A percentile compares a stretch with the other conserved stretches of the same genome.
Conservation (phyloP, 2,888 invertebrate genomes). For the Carcina quercana region DNA sequence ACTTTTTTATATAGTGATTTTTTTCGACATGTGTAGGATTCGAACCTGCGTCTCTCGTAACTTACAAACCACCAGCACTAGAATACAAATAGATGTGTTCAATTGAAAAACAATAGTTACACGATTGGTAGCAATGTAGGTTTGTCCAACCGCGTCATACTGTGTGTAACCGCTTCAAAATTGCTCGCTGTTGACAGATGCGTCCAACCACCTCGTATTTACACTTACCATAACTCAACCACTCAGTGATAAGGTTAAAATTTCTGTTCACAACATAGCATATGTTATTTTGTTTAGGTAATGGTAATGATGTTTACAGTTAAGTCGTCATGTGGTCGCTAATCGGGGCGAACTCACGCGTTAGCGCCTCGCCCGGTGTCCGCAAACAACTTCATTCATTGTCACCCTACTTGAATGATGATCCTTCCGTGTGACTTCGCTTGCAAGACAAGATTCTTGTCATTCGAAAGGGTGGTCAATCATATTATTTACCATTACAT, state of each 20-base stretch:
- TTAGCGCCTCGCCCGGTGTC: conserved; percentile 73
- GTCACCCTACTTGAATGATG: conserved; percentile 56
- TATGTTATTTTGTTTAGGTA: conserved; percentile 27
- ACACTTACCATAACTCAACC: conserved; percentile 18
- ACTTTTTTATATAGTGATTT: no score
- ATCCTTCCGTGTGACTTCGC: conserved; percentile 31
- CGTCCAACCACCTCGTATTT: conserved; percentile 15
- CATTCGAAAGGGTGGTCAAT: conserved; percentile 8
- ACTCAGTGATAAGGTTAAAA: conserved; percentile 21
- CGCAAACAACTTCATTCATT: conserved; percentile 65
- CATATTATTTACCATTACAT: not conserved
- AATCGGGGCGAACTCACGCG: conserved; percentile 53
- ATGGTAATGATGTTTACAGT: conserved; percentile 57
- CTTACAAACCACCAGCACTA: no score
- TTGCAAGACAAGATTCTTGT: not conserved
- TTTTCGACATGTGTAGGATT: no score
- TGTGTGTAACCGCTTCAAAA: conserved; percentile 12
- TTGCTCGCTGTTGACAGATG: conserved; percentile 48
- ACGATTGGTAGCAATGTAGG: no score
- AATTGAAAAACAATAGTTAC: no score
- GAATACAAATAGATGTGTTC: no score
- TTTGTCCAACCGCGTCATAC: not conserved
- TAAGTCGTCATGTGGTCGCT: conserved; percentile 43
- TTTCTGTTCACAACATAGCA: conserved; percentile 15
- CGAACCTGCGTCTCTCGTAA: no score